A percentile compares a stretch with the other conserved stretches of the same genome.
phyloP scores from a whole-genome alignment of 2,888 invertebrate species.

The Venustoraphidia nigricollis region DNA sequence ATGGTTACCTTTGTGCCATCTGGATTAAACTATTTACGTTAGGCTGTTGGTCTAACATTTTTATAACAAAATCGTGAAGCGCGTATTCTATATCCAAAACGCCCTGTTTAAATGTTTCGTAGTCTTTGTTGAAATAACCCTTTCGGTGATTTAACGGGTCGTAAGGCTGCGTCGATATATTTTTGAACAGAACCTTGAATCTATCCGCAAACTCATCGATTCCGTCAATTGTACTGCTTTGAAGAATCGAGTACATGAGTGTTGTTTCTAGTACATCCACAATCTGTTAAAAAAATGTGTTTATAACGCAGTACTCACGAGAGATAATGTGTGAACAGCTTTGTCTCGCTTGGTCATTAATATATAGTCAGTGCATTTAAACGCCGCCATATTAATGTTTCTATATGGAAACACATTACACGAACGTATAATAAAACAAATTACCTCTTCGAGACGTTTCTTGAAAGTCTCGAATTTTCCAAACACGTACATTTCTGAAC shows the following conservation, averaged over 20 bases:
- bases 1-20: conserved; percentile 19
- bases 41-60: conserved; percentile 24
- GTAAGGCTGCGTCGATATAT: conserved; percentile 55
- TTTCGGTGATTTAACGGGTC: conserved; percentile 69
- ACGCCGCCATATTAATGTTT: too few species aligned
- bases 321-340: conserved; percentile 1
- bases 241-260: conserved; percentile 54
- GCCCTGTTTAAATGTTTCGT: conserved; percentile 49
- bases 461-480: conserved; percentile 76
- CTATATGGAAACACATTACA: too few species aligned
- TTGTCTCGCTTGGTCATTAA: too few species aligned
- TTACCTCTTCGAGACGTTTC: conserved; percentile 55
- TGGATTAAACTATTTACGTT: conserved; percentile 25
- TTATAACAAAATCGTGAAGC: conserved; percentile 55
- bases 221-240: conserved; percentile 64
- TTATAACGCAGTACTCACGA: too few species aligned
- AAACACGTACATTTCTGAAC: conserved; percentile 80
- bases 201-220: conserved; percentile 55
- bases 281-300: conserved; percentile 35
- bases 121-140: conserved; percentile 60
- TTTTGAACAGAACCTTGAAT: conserved; percentile 48
- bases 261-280: conserved; percentile 57
- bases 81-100: conserved; percentile 55
- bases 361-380: too few species aligned
- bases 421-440: too few species aligned